Evolutionary conservation across 2,113 vertebrate species (phyloP).

Genomic region (Calidris pygmaea): DNA sequence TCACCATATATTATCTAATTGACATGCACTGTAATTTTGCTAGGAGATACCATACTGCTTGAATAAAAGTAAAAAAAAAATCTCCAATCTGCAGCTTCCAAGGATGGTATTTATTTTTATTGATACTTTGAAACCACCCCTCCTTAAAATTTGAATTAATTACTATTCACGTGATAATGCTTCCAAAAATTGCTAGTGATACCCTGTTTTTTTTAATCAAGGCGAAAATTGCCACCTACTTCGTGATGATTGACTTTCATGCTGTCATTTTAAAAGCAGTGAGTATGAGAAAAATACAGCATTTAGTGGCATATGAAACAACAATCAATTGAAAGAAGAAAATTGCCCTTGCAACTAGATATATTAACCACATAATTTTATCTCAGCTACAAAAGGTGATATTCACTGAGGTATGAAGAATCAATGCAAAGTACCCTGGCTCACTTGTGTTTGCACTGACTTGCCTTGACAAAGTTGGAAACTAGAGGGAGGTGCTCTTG

Average conservation of each 20-base stretch:
- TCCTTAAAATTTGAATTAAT: not conserved
- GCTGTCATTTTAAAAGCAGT: not conserved
- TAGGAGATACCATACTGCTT: not conserved
- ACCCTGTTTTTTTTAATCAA: not conserved
- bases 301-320: not conserved
- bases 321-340: not conserved
- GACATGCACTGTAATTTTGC: not conserved
- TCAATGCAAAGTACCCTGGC: not conserved
- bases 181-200: not conserved
- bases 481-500: not conserved
- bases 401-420: not conserved
- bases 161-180: not conserved
- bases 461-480: not conserved
- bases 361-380: not conserved
- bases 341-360: not conserved
- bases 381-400: not conserved
- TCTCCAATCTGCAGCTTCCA: not conserved
- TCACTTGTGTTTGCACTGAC: not conserved
- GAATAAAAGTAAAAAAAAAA: not conserved
- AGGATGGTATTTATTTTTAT: not conserved
- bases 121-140: not conserved
- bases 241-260: not conserved
- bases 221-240: not conserved
- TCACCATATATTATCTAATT: not conserved
- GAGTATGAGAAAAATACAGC: not conserved